Base-by-base conservation (phyloP, 2,113 vertebrate genomes). In the Tetraodon nigroviridis region DNA sequence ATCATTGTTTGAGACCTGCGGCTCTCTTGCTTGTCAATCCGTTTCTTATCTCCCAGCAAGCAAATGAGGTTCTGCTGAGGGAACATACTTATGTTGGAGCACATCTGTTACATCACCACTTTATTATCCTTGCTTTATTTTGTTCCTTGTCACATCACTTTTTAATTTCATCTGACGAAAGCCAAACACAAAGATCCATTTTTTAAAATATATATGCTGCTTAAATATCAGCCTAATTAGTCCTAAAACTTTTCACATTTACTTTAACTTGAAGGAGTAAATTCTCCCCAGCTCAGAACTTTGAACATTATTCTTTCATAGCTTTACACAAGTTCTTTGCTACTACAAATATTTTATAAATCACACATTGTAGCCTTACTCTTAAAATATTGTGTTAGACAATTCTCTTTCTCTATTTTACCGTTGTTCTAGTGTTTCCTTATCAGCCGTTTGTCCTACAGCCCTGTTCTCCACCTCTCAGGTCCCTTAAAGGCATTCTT, bases 61-160 rank as follows among this genome's bases (percentile, higher is more conserved):
- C 78, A 85, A 85, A 85, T 85, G 81, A 85, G 85, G 69, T 71
- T 77, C 78, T 85, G 81, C 82, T 76, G 58, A 80, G 87, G 81
- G 85, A 83, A 55, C 56, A 20, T 19, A 51, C 51, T 73, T 78
- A 63, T 76, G 79, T 84, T 73, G 61, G 55, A 60, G 69, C 83
- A 82, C 75, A 80, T 84, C 85, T 75, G 74, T 80, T 81, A 85
- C 70, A 87, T 86, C 86, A 80, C 54, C 73, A 77, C 77, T 74
- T 88, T 72, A 84, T 88, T 88, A 87, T 81, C 46, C 59, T 58
- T 29, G 59, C 47, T 69, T 48, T 71, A 63, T 76, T 67, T 68
- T 44, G 42, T 59, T 58, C 32, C 17, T 63, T 54, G 40, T 63
- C 51, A 19, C 37, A 6, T 70, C 51, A 67, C 2, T 64, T 58